Evolutionary conservation across 2,113 vertebrate species (phyloP).

Genomic region (Amblyornis subalaris): DNA sequence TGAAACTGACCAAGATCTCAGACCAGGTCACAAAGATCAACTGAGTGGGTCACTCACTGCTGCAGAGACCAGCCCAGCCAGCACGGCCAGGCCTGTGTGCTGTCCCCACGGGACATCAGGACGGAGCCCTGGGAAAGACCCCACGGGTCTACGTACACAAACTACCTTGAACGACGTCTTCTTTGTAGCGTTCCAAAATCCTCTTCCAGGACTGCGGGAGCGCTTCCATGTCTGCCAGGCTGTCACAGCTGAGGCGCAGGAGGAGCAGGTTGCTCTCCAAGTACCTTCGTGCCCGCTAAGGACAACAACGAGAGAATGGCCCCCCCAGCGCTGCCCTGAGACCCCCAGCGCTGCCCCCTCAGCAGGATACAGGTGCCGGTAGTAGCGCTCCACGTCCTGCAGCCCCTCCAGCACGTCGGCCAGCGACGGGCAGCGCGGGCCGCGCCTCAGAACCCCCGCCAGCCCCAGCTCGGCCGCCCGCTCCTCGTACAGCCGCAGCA

Average conservation of each 20-base stretch:
- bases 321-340: rapidly evolving
- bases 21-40: background rate
- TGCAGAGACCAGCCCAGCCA: background rate
- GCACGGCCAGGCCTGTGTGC: rapidly evolving
- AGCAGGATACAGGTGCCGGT: conserved; percentile 82
- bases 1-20: rapidly evolving
- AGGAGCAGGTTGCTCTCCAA: conserved; percentile 79
- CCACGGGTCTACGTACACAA: rapidly evolving
- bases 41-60: background rate
- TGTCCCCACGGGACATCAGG: background rate
- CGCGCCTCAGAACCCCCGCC: conserved; percentile 58
- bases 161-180: conserved; percentile 74
- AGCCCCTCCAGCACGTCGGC: conserved; percentile 88
- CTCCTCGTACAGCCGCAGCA: conserved; percentile 75
- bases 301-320: background rate
- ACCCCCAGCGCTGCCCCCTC: background rate
- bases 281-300: conserved; percentile 71
- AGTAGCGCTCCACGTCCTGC: conserved; percentile 82
- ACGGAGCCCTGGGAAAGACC: rapidly evolving
- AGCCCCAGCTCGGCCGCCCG: conserved; percentile 53
- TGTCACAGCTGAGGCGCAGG: conserved; percentile 67
- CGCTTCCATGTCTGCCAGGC: conserved; percentile 69
- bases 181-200: conserved; percentile 59
- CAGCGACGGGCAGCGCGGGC: conserved; percentile 73
- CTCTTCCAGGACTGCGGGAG: conserved; percentile 77